Conservation (phyloP, 2,797 vertebrate genomes). For the Diplodus puntazzo region DNA sequence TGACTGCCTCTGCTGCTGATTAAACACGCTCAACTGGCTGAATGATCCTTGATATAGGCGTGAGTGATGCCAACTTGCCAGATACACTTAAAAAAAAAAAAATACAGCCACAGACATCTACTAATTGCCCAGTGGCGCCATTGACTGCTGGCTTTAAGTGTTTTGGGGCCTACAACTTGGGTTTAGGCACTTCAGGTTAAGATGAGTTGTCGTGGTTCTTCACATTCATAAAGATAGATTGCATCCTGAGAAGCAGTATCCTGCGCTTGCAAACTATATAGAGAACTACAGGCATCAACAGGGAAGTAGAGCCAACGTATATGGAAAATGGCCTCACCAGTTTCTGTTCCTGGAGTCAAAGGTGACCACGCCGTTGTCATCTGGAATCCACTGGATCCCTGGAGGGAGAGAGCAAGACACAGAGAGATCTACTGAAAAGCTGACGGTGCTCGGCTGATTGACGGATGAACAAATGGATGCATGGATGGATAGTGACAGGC, state of each 20-base stretch:
- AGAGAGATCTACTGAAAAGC: conserved; percentile 5
- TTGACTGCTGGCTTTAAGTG: background rate
- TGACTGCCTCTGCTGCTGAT: conserved; percentile 22
- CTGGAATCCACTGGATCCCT: conserved; percentile 97
- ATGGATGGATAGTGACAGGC: conserved; percentile 40
- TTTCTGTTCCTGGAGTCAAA: conserved; percentile 96
- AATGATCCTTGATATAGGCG: background rate
- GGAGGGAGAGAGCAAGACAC: conserved; percentile 29
- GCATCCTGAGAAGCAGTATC: background rate
- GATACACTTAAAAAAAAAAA: background rate
- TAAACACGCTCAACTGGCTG: conserved; percentile 24
- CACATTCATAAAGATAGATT: background rate
- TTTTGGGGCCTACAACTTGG: background rate
- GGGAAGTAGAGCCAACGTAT: background rate
- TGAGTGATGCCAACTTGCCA: conserved; percentile 5
- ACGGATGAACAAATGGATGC: conserved; percentile 21
- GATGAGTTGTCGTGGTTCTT: background rate
- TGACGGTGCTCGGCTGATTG: background rate
- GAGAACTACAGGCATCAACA: background rate
- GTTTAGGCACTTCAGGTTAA: background rate
- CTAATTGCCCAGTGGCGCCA: background rate
- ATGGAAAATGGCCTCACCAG: conserved; percentile 84
- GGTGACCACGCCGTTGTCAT: conserved; percentile 94
- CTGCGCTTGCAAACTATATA: background rate
- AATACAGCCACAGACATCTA: background rate